Evolutionary conservation across 2,797 vertebrate species (phyloP).

Genomic region (Acestrorhynchus altus): DNA sequence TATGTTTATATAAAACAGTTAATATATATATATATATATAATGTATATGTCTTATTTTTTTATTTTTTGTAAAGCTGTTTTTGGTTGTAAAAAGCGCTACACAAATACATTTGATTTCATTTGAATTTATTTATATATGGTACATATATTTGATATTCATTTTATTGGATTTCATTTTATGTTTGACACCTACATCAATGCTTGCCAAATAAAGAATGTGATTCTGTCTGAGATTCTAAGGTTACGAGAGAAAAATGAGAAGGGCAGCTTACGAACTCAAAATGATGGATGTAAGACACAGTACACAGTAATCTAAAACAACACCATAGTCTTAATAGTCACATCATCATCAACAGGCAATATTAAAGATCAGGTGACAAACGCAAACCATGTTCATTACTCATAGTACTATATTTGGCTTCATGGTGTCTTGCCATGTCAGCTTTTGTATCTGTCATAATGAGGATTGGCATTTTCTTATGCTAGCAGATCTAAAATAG

Average conservation of each 20-base stretch:
- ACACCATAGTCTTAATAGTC: neutral
- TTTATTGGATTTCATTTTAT: too few relatives aligned
- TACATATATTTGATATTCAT: too few relatives aligned
- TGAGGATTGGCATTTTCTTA: conserved; percentile 59
- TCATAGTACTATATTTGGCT: conserved; percentile 37
- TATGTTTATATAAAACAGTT: too few relatives aligned
- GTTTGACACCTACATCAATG: too few relatives aligned
- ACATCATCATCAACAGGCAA: neutral
- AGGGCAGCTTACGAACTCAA: neutral
- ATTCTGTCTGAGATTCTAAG: neutral
- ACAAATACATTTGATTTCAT: too few relatives aligned
- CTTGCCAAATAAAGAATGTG: too few relatives aligned
- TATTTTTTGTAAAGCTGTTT: too few relatives aligned
- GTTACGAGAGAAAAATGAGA: neutral
- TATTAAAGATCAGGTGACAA: neutral
- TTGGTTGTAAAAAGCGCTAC: too few relatives aligned
- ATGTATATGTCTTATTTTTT: too few relatives aligned
- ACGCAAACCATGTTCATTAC: conserved; percentile 36
- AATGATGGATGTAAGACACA: neutral
- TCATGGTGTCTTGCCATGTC: conserved; percentile 50
- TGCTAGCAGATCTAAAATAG: conserved; percentile 56
- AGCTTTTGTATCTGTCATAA: conserved; percentile 54
- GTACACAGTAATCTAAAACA: neutral
- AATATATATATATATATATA: too few relatives aligned
- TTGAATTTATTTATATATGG: too few relatives aligned